Base-by-base conservation (phyloP, 1,140 invertebrate species). In the Zeugodacus cucurbitae region DNA sequence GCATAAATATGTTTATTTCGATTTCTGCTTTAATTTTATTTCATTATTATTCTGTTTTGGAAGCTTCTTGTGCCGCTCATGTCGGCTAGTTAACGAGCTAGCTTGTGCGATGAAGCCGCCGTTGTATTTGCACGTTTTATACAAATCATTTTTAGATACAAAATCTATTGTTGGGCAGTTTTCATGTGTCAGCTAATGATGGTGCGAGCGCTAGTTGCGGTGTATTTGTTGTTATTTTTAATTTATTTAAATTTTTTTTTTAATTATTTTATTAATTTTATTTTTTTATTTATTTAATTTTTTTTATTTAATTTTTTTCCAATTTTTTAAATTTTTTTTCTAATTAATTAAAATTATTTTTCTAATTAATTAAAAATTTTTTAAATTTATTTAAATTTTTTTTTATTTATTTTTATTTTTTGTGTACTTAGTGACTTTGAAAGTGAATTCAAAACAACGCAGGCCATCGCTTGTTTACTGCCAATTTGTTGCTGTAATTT, bases 61-160 rank as follows among this genome's bases (percentile, higher is more conserved):
- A 17, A n/a, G 59, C 26, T 62, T 62, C 59, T 37, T 74, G 20
- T 74, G 20, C 6, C 37, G 67, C 32, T 41, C 20, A 74, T 41
- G 41, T 14, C 34, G 74, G 74, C 74, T 14, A 82, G 41, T 82
- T 82, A 48, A 34, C 41, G 74, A 44, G 74, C 74, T 44, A 82
- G 74, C 48, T 82, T 82, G 41, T 37, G 20, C 34, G 41, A 48
- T n/a, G n/a, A n/a, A n/a, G n/a, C n/a, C 26, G 20, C 22, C 10
- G 74, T 48, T n/a, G n/a, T 22, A 20, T 82, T 26, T 41, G 74
- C 74, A 82, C 74, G 74, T 82, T 82, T 82, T 82, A 82, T 82
- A 48, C 74, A 82, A 82, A 82, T 82, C 48, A 2, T 4, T 82
- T 48, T 37, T 29, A 29, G 74, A 82, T 82, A 82, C 44, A 48